Evolutionary conservation across 2,888 invertebrate genomes (phyloP), one percentile per base, ranked within the genome.

Genomic region (Glomeris marginata): DNA sequence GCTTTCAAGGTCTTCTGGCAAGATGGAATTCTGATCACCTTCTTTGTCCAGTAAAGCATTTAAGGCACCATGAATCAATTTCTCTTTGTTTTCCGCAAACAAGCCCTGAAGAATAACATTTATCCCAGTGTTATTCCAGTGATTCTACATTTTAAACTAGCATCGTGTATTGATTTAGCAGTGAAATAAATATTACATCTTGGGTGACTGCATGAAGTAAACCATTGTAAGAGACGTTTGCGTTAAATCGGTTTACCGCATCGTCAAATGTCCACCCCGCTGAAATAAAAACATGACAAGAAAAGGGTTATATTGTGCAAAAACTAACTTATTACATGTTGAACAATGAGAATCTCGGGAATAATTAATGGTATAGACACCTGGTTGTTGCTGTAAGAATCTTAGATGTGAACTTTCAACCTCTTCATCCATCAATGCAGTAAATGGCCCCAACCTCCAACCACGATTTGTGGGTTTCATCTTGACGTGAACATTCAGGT

Each of bases 11-110:
- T 90, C 86, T 53, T 63, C 65, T 20, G 63, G 59, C 41, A 62
- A 58, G 4, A 78, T 69, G 58, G 80, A 76, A 52, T 75, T 74
- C 61, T 76, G 75, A 59, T 80, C 77, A 10, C 69, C 68, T 55
- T 69, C 84, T 51, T 80, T 81, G 55, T 76, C 78, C 1, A 88
- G 77, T 33, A 98, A 72, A 0, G 90, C 78, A 59, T 80, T 81
- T 56, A 99, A 67, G n/a, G 94, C 91, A 34, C 81, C 82, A 35
- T 84, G 80, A 58, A 99, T 97, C 57, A 95, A 70, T 69, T 92
- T 92, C 69, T 97, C 97, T 66, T 98, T 99, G 70, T 95, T 98
- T 71, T 97, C 90, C 8, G 92, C 84, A 74, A 95, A 97, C 56
- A 97, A 74, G 54, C 92, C 86, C 92, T 94, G 71, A 35, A 72